phyloP scores from a whole-genome alignment of 2,888 invertebrate species.

The Monochamus alternatus region DNA sequence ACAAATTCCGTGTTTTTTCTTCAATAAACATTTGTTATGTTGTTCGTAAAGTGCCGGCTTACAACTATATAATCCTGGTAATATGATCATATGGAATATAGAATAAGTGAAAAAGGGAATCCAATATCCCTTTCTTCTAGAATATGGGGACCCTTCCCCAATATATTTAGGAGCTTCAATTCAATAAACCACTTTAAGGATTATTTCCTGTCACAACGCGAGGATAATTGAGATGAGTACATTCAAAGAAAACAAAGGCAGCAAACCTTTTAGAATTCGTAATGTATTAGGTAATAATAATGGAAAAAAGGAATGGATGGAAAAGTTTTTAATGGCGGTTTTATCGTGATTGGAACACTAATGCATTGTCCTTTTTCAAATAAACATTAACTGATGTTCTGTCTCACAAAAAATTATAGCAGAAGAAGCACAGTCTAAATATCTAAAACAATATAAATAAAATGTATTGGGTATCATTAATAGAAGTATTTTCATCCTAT shows the following conservation, averaged over 20 bases:
- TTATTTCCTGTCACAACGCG: conserved; percentile 25
- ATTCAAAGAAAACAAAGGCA: conserved; percentile 3
- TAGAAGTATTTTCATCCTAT: no score
- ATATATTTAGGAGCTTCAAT: conserved; percentile 27
- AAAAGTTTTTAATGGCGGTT: not conserved
- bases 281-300: conserved; percentile 6
- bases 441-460: no score
- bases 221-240: conserved; percentile 23
- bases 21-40: not conserved
- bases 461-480: no score
- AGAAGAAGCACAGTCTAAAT: no score
- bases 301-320: not conserved
- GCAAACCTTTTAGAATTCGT: not conserved
- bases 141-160: conserved; percentile 13
- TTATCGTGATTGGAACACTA: not conserved
- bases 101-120: conserved; percentile 35
- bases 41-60: conserved; percentile 11
- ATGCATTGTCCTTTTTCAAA: not conserved
- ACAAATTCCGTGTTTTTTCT: no score
- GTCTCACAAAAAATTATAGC: no score
- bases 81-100: conserved; percentile 34
- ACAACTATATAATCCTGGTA: conserved; percentile 21
- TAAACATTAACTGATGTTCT: no score
- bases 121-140: conserved; percentile 23
- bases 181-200: conserved; percentile 29